These are phyloP conservation scores for Cairina moschata DNA, from an alignment of 2,113 vertebrate genomes.

Conservation along the genomic window DNA sequence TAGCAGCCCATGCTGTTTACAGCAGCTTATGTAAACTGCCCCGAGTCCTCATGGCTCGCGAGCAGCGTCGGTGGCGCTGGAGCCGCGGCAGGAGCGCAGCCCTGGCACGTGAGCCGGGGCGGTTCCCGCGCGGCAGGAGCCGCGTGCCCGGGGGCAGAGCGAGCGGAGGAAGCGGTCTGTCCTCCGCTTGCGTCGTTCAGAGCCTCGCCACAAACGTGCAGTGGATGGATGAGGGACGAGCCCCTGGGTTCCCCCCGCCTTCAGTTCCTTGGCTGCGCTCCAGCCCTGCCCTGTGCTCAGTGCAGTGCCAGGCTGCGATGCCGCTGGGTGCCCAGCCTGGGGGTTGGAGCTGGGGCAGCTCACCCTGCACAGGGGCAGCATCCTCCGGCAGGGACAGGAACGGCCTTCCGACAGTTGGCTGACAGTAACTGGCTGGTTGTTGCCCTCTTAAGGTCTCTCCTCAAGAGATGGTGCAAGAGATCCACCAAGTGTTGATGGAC, in stretches of 20 bases:
- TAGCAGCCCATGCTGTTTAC: background rate
- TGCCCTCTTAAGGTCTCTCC: slow-evolving; percentile 88
- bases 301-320: background rate
- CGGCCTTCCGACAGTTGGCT: background rate
- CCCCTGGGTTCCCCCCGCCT: accelerated
- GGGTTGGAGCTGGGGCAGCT: background rate
- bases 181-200: accelerated
- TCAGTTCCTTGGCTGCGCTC: background rate
- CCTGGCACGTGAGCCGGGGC: accelerated
- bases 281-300: background rate
- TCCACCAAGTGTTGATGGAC: slow-evolving; percentile 98
- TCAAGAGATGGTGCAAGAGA: slow-evolving; percentile 99
- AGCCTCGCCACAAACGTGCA: background rate
- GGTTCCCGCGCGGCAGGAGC: background rate
- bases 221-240: background rate
- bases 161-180: too few relatives aligned
- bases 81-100: background rate
- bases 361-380: background rate
- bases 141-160: accelerated
- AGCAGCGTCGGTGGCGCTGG: background rate
- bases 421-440: background rate
- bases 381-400: background rate
- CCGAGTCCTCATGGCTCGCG: accelerated
- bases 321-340: background rate
- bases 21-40: slow-evolving; percentile 40